A percentile compares a stretch with the other conserved stretches of the same genome.
Conservation (phyloP, 2,797 vertebrate species). For the Cynodonichthys magdalenae region DNA sequence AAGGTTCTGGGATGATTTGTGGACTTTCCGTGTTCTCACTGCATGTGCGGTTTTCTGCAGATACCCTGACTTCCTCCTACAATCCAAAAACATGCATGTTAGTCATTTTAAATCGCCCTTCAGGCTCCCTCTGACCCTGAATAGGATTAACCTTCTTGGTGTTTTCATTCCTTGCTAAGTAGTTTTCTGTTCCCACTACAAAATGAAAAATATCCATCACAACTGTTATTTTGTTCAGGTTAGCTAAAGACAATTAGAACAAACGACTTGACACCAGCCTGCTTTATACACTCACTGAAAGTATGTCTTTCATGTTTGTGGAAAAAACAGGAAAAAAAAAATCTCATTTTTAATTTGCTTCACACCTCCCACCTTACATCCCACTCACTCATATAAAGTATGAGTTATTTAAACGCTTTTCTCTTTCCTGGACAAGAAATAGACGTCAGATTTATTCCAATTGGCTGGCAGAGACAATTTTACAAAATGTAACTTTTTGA, state of each 20-base stretch:
- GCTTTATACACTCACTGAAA: slow-evolving; percentile 22
- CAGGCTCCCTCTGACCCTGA: no score
- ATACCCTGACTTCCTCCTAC: no score
- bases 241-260: slow-evolving; percentile 38
- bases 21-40: no score
- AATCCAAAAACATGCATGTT: no score
- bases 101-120: no score
- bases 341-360: slow-evolving; percentile 30
- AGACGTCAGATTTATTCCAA: slow-evolving; percentile 4
- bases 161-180: no score
- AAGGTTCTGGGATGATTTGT: no score
- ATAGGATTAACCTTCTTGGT: no score
- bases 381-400: slow-evolving; percentile 58
- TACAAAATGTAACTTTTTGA: background rate
- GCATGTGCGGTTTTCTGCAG: no score
- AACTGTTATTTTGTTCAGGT: slow-evolving; percentile 40
- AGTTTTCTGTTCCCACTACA: no score
- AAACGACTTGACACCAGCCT: slow-evolving; percentile 37
- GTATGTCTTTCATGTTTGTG: slow-evolving; percentile 2
- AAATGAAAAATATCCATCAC: slow-evolving; percentile 43
- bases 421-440: slow-evolving; percentile 12
- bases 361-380: slow-evolving; percentile 49
- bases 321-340: slow-evolving; percentile 15
- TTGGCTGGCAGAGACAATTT: background rate
- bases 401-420: slow-evolving; percentile 36